Evolutionary conservation across 2,888 invertebrate genomes (phyloP).

Genomic region (Sclerodermus sp.): DNA sequence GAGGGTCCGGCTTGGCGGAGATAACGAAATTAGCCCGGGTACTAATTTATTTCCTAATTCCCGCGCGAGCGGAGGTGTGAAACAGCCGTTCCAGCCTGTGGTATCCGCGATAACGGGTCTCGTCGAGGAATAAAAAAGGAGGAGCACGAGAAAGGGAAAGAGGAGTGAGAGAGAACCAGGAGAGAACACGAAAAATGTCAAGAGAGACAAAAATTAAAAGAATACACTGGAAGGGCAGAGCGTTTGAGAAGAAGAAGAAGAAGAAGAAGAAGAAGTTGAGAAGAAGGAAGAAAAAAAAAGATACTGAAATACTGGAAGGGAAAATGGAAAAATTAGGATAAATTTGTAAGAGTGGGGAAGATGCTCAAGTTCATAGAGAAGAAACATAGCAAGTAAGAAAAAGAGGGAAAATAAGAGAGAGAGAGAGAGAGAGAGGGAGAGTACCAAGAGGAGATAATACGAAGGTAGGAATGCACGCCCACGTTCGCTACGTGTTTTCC

Average conservation of each 20-base stretch:
- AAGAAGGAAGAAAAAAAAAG: constrained; percentile 9
- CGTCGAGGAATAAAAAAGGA: constrained; percentile 25
- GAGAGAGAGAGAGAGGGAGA: constrained; percentile 18
- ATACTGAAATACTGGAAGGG: no score
- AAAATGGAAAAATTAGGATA: no score
- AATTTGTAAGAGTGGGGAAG: no score
- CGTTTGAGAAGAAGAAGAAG: no score
- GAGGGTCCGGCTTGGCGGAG: constrained; percentile 43
- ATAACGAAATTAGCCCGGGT: constrained; percentile 33
- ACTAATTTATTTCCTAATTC: constrained; percentile 52
- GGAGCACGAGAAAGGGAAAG: constrained; percentile 2
- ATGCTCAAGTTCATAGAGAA: no score
- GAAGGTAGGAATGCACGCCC: constrained; percentile 53
- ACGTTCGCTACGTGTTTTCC: constrained; percentile 51
- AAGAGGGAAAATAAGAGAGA: constrained; percentile 13
- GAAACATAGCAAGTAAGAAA: no score
- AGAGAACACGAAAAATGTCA: constrained; percentile 23
- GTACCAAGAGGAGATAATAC: constrained; percentile 46
- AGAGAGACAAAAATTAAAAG: no score
- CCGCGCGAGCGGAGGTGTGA: constrained; percentile 52
- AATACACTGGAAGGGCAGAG: no score
- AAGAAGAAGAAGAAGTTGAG: constrained; percentile 5
- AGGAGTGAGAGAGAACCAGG: constrained; percentile 10
- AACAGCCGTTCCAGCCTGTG: constrained; percentile 52
- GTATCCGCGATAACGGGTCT: constrained; percentile 51